These are phyloP conservation scores for Autographa gamma DNA, from an alignment of 2,888 invertebrate species.

Conservation along the genomic window DNA sequence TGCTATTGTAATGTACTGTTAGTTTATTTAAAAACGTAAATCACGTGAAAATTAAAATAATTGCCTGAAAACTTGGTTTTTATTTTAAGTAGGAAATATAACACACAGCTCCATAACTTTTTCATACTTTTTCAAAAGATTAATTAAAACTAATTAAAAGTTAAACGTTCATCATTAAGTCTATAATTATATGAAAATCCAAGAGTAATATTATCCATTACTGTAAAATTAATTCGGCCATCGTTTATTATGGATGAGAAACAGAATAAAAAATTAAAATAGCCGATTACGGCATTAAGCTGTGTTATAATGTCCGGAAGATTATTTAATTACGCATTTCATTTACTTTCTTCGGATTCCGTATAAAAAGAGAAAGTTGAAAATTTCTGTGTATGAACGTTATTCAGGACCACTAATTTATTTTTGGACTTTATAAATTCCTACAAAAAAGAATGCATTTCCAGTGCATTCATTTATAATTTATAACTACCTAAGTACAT, in stretches of 20 bases:
- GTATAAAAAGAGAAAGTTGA: no score
- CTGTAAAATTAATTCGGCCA: slow-evolving; percentile 1
- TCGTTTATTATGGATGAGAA: slow-evolving; percentile 4
- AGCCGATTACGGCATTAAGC: slow-evolving; percentile 4
- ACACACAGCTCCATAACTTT: neutral
- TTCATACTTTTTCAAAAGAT: neutral
- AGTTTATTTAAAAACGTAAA: no score
- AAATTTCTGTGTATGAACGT: no score
- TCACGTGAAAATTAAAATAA: no score
- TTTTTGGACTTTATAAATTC: no score
- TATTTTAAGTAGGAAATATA: no score
- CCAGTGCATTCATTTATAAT: no score
- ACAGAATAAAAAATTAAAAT: slow-evolving; percentile 1
- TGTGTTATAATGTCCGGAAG: neutral
- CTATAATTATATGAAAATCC: neutral
- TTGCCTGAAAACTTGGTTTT: no score
- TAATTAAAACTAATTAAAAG: neutral
- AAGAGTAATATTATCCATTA: slow-evolving; percentile 4
- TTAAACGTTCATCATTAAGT: slow-evolving; percentile 1
- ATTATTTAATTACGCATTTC: slow-evolving; percentile 4
- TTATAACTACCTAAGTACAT: no score
- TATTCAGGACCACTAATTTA: no score
- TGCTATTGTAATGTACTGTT: no score
- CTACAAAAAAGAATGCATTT: no score
- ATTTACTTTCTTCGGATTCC: neutral